These are phyloP conservation scores for Hydropsyche betteni DNA, from an alignment of 2,888 invertebrate species.

Conservation along the genomic window DNA sequence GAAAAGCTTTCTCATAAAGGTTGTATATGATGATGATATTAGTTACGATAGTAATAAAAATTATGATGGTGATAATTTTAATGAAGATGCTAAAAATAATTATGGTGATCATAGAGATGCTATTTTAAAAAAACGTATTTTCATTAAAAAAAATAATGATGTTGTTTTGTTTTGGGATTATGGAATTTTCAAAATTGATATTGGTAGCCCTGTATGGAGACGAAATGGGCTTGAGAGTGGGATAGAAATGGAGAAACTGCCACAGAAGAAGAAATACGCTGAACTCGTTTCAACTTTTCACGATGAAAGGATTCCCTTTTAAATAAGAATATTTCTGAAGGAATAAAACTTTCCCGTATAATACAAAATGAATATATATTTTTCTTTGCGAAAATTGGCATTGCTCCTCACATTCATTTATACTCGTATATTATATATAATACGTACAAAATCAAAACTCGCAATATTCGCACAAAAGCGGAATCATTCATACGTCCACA, in stretches of 20 bases:
- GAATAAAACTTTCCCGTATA: constrained; percentile 48
- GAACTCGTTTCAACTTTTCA: constrained; percentile 51
- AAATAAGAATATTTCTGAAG: constrained; percentile 50
- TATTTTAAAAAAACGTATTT: too few species aligned
- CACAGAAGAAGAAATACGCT: constrained; percentile 46
- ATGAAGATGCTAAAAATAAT: too few species aligned
- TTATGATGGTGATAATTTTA: too few species aligned
- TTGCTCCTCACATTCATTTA: constrained; percentile 20
- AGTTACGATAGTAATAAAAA: too few species aligned
- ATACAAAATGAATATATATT: constrained; percentile 48
- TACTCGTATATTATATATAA: background rate
- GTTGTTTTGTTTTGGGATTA: too few species aligned
- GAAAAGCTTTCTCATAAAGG: too few species aligned
- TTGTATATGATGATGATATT: too few species aligned
- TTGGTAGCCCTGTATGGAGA: too few species aligned
- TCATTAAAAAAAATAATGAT: too few species aligned
- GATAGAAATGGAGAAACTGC: constrained; percentile 24
- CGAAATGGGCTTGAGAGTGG: constrained; percentile 7
- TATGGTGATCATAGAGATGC: too few species aligned
- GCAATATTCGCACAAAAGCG: too few species aligned
- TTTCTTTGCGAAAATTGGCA: constrained; percentile 27
- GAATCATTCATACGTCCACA: background rate
- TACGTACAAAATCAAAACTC: too few species aligned
- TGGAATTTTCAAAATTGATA: background rate
- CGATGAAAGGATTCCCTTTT: constrained; percentile 51